phyloP scores from a whole-genome alignment of 1,140 invertebrate genomes.

The Holotrichia oblita region DNA sequence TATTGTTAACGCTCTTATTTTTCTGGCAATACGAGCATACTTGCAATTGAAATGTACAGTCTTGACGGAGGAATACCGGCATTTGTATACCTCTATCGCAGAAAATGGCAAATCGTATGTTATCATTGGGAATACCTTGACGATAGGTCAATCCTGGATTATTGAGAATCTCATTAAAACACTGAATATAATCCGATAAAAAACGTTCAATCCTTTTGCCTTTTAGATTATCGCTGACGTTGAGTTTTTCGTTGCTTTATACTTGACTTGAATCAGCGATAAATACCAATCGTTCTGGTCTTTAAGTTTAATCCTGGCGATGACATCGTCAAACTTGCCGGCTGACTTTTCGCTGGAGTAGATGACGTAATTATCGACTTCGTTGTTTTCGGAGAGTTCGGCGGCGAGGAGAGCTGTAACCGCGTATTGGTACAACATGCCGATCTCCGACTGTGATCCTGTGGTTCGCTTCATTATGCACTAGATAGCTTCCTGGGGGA shows the following conservation, averaged over 20 bases:
- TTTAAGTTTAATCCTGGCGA: neutral
- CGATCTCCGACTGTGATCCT: neutral
- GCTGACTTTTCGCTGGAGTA: neutral
- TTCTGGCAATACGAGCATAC: neutral
- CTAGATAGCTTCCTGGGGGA: too few relatives aligned
- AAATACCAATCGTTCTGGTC: neutral
- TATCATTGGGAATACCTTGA: neutral
- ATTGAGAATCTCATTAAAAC: neutral
- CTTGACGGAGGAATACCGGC: neutral
- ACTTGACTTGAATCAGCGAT: neutral
- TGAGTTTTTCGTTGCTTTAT: neutral
- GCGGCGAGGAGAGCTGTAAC: neutral
- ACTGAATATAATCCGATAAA: neutral
- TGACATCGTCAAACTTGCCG: neutral
- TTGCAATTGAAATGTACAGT: neutral
- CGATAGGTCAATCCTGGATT: neutral
- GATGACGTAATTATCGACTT: neutral
- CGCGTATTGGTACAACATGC: neutral
- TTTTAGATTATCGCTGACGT: neutral
- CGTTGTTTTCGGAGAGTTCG: neutral
- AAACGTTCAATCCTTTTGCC: neutral
- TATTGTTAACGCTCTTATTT: neutral
- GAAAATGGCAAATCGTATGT: slow-evolving; percentile 3
- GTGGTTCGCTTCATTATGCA: neutral
- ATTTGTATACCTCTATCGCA: neutral